Conservation (phyloP, 2,797 vertebrate genomes). For the Hippopotamyrus pictus region DNA sequence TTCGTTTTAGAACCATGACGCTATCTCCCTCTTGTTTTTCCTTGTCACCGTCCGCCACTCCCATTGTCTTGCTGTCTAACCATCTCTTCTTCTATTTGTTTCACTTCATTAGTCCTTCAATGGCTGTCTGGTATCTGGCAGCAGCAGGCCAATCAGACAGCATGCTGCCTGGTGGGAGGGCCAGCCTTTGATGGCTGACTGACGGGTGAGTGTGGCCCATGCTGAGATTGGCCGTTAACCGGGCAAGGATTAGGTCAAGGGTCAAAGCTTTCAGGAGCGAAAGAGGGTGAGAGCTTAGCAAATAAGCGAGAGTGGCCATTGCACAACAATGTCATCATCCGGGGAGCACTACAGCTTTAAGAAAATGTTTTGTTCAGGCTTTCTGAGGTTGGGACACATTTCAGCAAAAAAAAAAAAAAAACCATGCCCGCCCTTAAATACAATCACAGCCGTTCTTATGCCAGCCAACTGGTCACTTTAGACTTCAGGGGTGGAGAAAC, state of each 20-base stretch:
- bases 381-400: not conserved
- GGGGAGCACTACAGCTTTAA: not conserved
- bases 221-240: slow-evolving; percentile 36
- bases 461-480: not conserved
- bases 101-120: slow-evolving; percentile 26
- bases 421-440: not conserved
- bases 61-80: slow-evolving; percentile 26
- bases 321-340: slow-evolving; percentile 21
- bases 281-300: slow-evolving; percentile 35
- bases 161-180: slow-evolving; percentile 42
- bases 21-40: slow-evolving; percentile 1
- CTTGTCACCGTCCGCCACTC: slow-evolving; percentile 1
- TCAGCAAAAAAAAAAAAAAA: not conserved
- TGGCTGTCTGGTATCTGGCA: slow-evolving; percentile 38
- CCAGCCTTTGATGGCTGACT: slow-evolving; percentile 53
- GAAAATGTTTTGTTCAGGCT: not conserved
- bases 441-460: not conserved
- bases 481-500: not conserved
- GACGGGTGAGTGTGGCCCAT: slow-evolving; percentile 48
- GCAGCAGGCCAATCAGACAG: slow-evolving; percentile 32
- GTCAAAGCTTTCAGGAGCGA: slow-evolving; percentile 44
- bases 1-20: not conserved
- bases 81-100: slow-evolving; percentile 25
- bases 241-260: slow-evolving; percentile 55
- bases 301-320: slow-evolving; percentile 39